phyloP scores from a whole-genome alignment of 2,888 invertebrate genomes.

The Mantis religiosa region DNA sequence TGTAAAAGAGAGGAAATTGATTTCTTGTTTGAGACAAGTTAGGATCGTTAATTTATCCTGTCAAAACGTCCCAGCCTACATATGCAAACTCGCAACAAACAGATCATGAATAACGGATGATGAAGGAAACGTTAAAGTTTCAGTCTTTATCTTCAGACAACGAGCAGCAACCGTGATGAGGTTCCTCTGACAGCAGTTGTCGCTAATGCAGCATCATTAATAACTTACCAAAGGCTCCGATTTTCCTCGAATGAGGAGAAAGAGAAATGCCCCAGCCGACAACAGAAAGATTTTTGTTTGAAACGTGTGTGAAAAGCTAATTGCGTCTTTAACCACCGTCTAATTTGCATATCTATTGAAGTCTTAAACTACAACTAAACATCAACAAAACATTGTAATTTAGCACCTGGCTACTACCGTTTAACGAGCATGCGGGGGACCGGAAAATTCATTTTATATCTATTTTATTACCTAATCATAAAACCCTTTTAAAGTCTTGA shows the following conservation, averaged over 20 bases:
- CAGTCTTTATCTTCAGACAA: too few species aligned
- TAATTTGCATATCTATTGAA: not conserved
- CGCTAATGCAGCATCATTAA: not conserved
- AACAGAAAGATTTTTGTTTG: not conserved
- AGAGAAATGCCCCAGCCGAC: not conserved
- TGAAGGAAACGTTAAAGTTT: too few species aligned
- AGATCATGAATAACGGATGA: too few species aligned
- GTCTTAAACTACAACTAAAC: not conserved
- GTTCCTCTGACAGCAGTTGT: not conserved
- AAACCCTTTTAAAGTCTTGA: not conserved
- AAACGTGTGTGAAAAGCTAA: not conserved
- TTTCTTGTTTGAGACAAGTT: too few species aligned
- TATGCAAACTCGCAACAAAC: too few species aligned
- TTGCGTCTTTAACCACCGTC: not conserved
- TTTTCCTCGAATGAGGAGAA: not conserved
- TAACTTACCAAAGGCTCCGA: not conserved
- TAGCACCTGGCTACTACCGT: not conserved
- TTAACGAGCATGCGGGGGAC: not conserved
- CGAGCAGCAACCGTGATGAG: too few species aligned
- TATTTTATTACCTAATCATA: not conserved
- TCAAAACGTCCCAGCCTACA: too few species aligned
- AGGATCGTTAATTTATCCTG: too few species aligned
- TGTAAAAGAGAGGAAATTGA: too few species aligned
- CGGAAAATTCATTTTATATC: not conserved
- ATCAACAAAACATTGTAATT: not conserved